These are phyloP conservation scores for Tethya wilhelma DNA, from an alignment of 37 sponge, comb jelly and placozoan genomes.

Conservation along the genomic window DNA sequence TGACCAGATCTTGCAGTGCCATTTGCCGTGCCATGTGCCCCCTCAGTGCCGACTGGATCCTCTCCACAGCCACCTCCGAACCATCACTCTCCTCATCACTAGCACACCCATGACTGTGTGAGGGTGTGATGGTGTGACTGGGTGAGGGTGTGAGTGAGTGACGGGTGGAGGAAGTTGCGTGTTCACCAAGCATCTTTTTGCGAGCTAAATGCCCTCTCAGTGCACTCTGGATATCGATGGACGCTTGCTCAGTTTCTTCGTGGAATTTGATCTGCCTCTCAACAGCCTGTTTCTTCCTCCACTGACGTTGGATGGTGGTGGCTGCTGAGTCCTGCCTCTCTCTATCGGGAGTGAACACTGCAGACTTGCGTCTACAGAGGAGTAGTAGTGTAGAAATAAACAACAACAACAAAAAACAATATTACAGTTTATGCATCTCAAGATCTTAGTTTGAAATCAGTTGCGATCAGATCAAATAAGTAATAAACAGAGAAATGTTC, in stretches of 20 bases:
- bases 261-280: constrained; percentile 23
- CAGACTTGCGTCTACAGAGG: constrained; percentile 6
- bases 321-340: constrained; percentile 34
- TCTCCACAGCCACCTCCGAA: constrained; percentile 11
- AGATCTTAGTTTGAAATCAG: too few species aligned
- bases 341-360: background rate
- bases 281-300: constrained; percentile 35
- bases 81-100: background rate
- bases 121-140: too few species aligned
- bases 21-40: constrained; percentile 22
- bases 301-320: constrained; percentile 24
- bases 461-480: too few species aligned
- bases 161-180: too few species aligned
- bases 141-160: too few species aligned
- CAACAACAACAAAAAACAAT: too few species aligned
- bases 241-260: constrained; percentile 10
- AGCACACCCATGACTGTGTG: too few species aligned
- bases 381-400: background rate
- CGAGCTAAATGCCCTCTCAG: constrained; percentile 46
- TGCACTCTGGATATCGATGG: constrained; percentile 34
- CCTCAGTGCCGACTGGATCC: constrained; percentile 27
- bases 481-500: too few species aligned
- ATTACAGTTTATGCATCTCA: too few species aligned
- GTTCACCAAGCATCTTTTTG: constrained; percentile 8
- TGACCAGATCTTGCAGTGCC: constrained; percentile 6